Evolutionary conservation across 1,140 invertebrate genomes (phyloP).

Genomic region (Papilio helenus): DNA sequence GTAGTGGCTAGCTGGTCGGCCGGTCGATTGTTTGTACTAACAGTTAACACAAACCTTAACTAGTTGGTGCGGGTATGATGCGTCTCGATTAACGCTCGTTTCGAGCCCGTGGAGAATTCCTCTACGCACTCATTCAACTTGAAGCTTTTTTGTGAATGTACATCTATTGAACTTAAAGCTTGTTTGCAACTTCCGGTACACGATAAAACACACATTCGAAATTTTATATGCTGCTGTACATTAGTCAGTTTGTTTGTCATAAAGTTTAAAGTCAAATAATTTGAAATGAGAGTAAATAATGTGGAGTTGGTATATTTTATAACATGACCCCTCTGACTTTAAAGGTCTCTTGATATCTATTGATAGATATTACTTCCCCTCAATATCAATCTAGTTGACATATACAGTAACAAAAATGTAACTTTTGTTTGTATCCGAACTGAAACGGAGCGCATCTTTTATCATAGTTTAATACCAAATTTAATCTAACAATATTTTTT

Average conservation of each 20-base stretch:
- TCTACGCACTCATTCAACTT: conserved; percentile 35
- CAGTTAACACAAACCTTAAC: conserved; percentile 65
- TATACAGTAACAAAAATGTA: too few species aligned
- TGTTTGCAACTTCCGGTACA: conserved; percentile 7
- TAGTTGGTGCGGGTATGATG: conserved; percentile 62
- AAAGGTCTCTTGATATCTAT: too few species aligned
- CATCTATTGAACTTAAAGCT: background rate
- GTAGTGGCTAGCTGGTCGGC: conserved; percentile 54
- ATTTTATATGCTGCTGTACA: background rate
- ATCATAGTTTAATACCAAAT: too few species aligned
- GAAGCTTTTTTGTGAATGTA: conserved; percentile 35
- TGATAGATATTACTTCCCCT: too few species aligned
- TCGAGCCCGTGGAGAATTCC: conserved; percentile 39
- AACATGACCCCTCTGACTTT: too few species aligned
- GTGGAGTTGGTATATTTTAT: too few species aligned
- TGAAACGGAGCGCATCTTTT: too few species aligned
- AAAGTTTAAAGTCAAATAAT: background rate
- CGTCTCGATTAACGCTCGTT: conserved; percentile 67
- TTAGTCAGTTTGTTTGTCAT: background rate
- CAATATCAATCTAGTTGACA: too few species aligned
- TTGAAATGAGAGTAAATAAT: too few species aligned
- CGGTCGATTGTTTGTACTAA: conserved; percentile 67
- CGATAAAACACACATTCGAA: background rate
- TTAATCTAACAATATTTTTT: too few species aligned
- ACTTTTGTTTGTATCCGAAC: too few species aligned